Evolutionary conservation across 2,888 invertebrate genomes (phyloP).

Genomic region (Dorcus parallelipipedus): DNA sequence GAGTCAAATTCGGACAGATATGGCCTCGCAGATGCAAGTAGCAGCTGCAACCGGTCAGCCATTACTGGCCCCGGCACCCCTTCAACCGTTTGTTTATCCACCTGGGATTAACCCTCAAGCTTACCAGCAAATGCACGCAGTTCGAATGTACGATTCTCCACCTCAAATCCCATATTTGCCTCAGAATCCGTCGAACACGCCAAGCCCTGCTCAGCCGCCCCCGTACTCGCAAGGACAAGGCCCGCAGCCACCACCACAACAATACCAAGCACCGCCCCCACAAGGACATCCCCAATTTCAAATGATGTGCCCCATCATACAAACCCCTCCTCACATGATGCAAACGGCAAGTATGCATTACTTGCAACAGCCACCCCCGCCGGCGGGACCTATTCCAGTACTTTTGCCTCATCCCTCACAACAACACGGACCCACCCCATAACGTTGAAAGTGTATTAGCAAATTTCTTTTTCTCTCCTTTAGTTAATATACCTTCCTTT

Average conservation of each 20-base stretch:
- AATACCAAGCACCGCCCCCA: constrained; percentile 59
- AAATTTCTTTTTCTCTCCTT: not conserved
- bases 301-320: constrained; percentile 59
- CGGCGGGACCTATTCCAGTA: constrained; percentile 50
- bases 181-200: constrained; percentile 55
- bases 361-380: constrained; percentile 50
- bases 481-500: no score
- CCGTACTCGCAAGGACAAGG: constrained; percentile 32
- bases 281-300: constrained; percentile 55
- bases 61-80: constrained; percentile 74
- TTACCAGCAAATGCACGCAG: constrained; percentile 52
- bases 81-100: constrained; percentile 57
- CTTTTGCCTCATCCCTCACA: constrained; percentile 50
- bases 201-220: constrained; percentile 45
- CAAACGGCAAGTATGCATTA: constrained; percentile 46
- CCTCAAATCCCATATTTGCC: constrained; percentile 48
- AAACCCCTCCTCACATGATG: constrained; percentile 52
- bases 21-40: constrained; percentile 76
- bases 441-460: constrained; percentile 30
- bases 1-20: constrained; percentile 52
- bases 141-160: constrained; percentile 68
- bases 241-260: constrained; percentile 53
- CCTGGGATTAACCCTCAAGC: constrained; percentile 45
- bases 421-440: constrained; percentile 43
- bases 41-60: constrained; percentile 82